Percentiles rank a stretch among this genome's conserved stretches.
Evolutionary conservation across 2,113 vertebrate species (phyloP).

Genomic region (Acrocephalus kingi): DNA sequence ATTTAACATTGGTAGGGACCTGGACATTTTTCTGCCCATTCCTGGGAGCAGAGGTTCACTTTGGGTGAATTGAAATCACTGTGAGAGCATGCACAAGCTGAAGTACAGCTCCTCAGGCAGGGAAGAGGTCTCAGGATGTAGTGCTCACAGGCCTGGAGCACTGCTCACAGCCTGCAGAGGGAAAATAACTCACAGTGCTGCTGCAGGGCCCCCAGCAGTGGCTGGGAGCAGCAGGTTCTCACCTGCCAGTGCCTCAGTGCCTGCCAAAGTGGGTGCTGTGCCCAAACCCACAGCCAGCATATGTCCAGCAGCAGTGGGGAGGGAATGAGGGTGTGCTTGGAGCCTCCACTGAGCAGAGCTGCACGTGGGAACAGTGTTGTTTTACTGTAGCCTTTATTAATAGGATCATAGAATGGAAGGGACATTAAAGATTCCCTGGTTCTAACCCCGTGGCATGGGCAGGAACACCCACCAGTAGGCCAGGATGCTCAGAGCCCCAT

Average conservation of each 20-base stretch:
- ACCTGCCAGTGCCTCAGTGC: background rate
- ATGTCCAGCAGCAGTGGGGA: background rate
- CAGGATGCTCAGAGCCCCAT: background rate
- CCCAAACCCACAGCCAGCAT: fast-evolving
- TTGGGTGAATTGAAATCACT: background rate
- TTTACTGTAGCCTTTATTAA: background rate
- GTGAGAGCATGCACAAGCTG: background rate
- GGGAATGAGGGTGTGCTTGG: background rate
- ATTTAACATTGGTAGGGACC: background rate
- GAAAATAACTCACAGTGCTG: background rate
- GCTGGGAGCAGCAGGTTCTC: background rate
- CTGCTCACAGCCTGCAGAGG: background rate
- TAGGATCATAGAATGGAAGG: background rate
- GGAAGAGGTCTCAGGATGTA: background rate
- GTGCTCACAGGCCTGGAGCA: background rate
- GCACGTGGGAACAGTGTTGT: fast-evolving
- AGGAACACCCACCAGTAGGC: background rate
- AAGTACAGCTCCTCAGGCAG: fast-evolving
- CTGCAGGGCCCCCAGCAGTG: fast-evolving
- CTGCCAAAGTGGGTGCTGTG: background rate
- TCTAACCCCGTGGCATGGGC: background rate
- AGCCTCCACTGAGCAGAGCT: background rate
- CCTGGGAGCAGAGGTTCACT: background rate
- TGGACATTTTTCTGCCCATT: background rate
- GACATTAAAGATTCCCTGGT: background rate